Evolutionary conservation across 2,113 vertebrate species (phyloP), one percentile per base, ranked within the genome.

Genomic region (Pandion haliaetus): DNA sequence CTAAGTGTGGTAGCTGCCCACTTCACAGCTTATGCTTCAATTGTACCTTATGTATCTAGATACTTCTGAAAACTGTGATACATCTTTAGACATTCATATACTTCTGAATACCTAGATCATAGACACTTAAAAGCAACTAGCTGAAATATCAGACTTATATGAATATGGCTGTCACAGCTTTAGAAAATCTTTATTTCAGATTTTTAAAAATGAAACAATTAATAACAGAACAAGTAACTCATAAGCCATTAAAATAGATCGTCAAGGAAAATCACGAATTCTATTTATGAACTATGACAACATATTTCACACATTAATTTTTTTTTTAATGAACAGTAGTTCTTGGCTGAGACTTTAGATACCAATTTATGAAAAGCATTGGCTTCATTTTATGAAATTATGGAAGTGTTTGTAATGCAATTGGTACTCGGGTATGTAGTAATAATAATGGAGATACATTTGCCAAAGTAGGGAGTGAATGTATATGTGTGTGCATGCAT

Each of bases 1-100:
- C 0, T 40, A 84, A 61, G 3, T 0, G 0, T 54, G 32, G 28
- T n/a, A 82, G 9, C 12, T 59, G 10, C 38, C 14, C 81, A 26
- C 29, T 62, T 91, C 73, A 81, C 45, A 74, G 14, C 10, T 73
- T 66, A 36, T 66, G 17, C 6, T 86, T 34, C 40, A 32, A 3
- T 50, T 32, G 10, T 38, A 45, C 23, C 4, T 63, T 55, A 40
- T 20, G 2, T 32, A 42, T 5, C 29, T 34, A 36, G 29, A 50
- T 36, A 40, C 14, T 44, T 85, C 63, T 52, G 49, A 85, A 72
- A 88, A n/a, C 6, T 31, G 16, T 38, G 10, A 62, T 63, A 28
- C 21, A 34, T 49, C 10, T 52, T 84, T 25, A 61, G 10, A 24
- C 12, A 40, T 36, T 69, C 36, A 72, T 31, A 70, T 76, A 44